phyloP scores from a whole-genome alignment of 92 coral and sea anemone genomes.

The Montipora capitata region DNA sequence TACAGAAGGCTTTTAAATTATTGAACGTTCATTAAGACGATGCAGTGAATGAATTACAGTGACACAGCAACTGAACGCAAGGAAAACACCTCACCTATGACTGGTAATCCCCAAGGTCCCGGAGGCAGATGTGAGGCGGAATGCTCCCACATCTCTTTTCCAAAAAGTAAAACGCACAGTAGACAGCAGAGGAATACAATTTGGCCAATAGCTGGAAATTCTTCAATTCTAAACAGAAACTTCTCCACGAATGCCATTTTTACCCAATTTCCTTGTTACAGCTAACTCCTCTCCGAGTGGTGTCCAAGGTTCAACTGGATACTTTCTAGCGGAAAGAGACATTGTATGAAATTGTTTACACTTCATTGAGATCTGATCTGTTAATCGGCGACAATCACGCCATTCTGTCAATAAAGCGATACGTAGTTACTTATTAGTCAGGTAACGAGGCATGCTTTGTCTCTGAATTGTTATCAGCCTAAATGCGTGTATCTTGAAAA shows the following conservation, averaged over 20 bases:
- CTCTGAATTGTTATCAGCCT: not conserved
- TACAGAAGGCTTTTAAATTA: no score
- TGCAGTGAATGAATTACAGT: no score
- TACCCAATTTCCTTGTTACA: not conserved
- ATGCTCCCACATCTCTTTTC: not conserved
- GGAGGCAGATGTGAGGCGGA: slow-evolving; percentile 30
- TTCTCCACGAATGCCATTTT: not conserved
- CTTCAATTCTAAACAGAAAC: not conserved
- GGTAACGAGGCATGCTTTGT: not conserved
- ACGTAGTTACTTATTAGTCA: not conserved
- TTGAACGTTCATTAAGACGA: no score
- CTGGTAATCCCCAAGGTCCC: slow-evolving; percentile 70
- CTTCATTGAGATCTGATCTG: slow-evolving; percentile 18
- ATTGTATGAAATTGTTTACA: not conserved
- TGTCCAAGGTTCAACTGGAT: slow-evolving; percentile 38
- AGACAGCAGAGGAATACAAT: not conserved
- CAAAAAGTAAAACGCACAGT: no score
- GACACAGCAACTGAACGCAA: no score
- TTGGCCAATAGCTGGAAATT: not conserved
- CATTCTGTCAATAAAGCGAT: slow-evolving; percentile 15
- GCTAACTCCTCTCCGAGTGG: not conserved
- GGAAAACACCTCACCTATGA: slow-evolving; percentile 35
- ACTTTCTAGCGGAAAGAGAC: not conserved
- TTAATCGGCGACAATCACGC: slow-evolving; percentile 18
- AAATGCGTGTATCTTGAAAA: not conserved